Conservation (phyloP, 2,797 vertebrate species). For the Hyperoplus immaculatus region DNA sequence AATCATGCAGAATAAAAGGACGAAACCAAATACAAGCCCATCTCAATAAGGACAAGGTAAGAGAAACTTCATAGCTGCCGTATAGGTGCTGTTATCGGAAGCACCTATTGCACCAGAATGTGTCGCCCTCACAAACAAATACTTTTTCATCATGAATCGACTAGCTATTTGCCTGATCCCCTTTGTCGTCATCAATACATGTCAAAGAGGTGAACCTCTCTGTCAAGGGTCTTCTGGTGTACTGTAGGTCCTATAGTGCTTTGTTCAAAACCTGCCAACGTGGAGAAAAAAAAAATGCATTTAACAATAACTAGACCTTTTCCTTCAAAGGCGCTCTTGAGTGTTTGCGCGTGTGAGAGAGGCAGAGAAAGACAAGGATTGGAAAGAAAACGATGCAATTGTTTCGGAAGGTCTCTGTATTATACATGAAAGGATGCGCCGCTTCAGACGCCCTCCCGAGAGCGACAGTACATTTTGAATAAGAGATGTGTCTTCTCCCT, state of each 20-base stretch:
- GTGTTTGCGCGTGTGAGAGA: slow-evolving; percentile 33
- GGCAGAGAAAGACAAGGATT: slow-evolving; percentile 43
- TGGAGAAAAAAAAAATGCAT: slow-evolving; percentile 25
- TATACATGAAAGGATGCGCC: slow-evolving; percentile 69
- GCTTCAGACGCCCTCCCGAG: slow-evolving; percentile 57
- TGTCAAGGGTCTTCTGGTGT: slow-evolving; percentile 24
- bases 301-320: slow-evolving; percentile 59
- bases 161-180: slow-evolving; percentile 44
- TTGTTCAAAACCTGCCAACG: slow-evolving; percentile 40
- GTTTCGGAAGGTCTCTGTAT: slow-evolving; percentile 70
- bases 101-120: not conserved
- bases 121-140: slow-evolving; percentile 37
- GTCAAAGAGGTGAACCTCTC: slow-evolving; percentile 50
- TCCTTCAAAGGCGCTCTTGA: slow-evolving; percentile 48
- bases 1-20: not conserved
- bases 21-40: not conserved
- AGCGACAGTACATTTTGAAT: slow-evolving; percentile 41
- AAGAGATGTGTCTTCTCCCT: slow-evolving; percentile 65
- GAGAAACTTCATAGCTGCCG: not conserved
- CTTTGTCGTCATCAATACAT: slow-evolving; percentile 54
- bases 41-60: not conserved
- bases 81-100: not conserved
- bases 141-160: slow-evolving; percentile 47
- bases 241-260: slow-evolving; percentile 9
- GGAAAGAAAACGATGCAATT: slow-evolving; percentile 74